A percentile compares a stretch with the other conserved stretches of the same genome.
These are phyloP conservation scores for Odobenus rosmarus DNA, from an alignment of 2,113 vertebrate genomes.

Conservation along the genomic window DNA sequence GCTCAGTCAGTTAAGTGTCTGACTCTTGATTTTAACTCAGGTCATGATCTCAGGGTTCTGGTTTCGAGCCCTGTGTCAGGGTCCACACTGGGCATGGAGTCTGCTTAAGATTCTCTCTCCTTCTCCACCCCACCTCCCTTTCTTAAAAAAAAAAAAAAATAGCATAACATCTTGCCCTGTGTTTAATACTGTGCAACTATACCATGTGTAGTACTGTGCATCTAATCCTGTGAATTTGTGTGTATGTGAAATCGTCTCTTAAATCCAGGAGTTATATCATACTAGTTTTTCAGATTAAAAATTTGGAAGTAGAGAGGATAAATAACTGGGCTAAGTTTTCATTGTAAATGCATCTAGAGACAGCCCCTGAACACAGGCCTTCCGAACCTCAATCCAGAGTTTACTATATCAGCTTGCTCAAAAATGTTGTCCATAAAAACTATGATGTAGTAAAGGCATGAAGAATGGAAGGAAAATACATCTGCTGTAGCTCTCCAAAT, in stretches of 20 bases:
- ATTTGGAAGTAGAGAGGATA: background rate
- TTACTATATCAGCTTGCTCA: background rate
- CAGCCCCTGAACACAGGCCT: accelerated
- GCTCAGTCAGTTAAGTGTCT: background rate
- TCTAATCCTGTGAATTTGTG: background rate
- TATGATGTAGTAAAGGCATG: background rate
- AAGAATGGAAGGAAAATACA: background rate
- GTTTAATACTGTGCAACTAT: background rate
- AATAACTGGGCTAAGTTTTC: background rate
- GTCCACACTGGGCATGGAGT: background rate
- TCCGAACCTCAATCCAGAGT: background rate
- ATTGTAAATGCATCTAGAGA: background rate
- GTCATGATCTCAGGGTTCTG: background rate
- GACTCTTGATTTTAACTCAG: background rate
- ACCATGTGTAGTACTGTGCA: background rate
- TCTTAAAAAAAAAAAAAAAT: background rate
- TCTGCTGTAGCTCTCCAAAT: background rate
- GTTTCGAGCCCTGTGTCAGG: background rate
- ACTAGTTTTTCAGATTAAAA: conserved; percentile 12
- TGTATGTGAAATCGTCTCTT: background rate
- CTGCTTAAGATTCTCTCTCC: background rate
- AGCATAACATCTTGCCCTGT: background rate
- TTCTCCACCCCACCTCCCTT: background rate
- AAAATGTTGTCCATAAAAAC: background rate
- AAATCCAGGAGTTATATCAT: background rate